A percentile compares a stretch with the other conserved stretches of the same genome.
phyloP scores from a whole-genome alignment of 1,140 invertebrate genomes.

The Platorchestia sp. region DNA sequence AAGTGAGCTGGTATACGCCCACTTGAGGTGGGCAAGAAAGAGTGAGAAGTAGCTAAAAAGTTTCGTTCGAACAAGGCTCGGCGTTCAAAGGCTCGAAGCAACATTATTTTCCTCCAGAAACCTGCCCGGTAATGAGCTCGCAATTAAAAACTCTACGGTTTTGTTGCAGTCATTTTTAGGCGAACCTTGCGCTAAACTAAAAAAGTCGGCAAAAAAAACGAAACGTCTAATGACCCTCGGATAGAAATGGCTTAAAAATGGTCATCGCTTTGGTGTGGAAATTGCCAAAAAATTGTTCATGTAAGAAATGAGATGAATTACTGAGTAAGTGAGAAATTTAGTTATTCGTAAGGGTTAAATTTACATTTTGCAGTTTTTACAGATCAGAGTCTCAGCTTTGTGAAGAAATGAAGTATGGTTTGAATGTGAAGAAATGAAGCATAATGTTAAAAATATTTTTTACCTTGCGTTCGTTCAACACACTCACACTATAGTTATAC shows the following conservation, averaged over 20 bases:
- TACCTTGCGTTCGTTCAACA: too few species aligned
- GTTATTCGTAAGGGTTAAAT: too few species aligned
- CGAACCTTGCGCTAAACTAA: background rate
- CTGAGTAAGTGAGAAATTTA: too few species aligned
- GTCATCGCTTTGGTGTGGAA: background rate
- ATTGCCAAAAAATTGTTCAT: background rate
- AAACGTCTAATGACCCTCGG: background rate
- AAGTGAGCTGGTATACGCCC: background rate
- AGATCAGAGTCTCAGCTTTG: too few species aligned
- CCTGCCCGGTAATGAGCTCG: slow-evolving; percentile 12
- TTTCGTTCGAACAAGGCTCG: background rate
- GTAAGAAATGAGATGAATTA: too few species aligned
- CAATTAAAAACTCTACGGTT: slow-evolving; percentile 31
- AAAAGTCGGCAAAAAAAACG: background rate
- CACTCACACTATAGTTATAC: too few species aligned
- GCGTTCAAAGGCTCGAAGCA: background rate
- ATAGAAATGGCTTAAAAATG: background rate
- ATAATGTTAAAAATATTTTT: too few species aligned
- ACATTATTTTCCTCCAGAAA: background rate
- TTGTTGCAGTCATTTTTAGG: background rate
- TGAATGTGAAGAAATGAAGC: too few species aligned
- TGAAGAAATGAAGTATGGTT: too few species aligned
- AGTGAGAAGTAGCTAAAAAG: background rate
- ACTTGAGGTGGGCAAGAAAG: background rate
- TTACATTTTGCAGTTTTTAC: too few species aligned